Evolutionary conservation across 1,140 invertebrate species (phyloP).

Genomic region (Apolygus lucorum): DNA sequence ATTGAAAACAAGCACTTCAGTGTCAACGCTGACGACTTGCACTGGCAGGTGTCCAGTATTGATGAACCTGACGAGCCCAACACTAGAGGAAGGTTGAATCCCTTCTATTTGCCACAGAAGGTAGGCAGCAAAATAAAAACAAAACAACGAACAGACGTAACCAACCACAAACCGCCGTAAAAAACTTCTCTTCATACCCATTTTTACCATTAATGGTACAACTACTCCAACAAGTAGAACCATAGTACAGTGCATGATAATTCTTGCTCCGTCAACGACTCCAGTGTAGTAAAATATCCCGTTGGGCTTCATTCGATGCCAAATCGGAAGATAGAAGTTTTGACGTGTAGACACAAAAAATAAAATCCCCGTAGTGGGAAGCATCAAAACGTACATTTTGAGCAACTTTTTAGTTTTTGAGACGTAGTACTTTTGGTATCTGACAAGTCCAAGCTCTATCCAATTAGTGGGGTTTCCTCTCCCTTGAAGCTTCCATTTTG

Average conservation of each 20-base stretch:
- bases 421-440: not conserved
- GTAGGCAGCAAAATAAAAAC: not conserved
- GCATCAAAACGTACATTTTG: not conserved
- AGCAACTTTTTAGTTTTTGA: not conserved
- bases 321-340: not conserved
- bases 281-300: not conserved
- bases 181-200: not conserved
- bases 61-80: not conserved
- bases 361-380: not conserved
- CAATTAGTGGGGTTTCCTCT: not conserved
- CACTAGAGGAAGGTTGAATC: not conserved
- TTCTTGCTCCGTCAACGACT: not conserved
- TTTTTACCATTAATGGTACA: not conserved
- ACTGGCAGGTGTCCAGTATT: not conserved
- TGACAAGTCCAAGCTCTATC: not conserved
- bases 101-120: not conserved
- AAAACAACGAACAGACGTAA: not conserved
- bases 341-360: not conserved
- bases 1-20: not conserved
- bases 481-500: not conserved
- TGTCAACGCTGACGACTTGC: not conserved
- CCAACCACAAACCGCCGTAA: not conserved
- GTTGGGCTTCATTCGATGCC: not conserved
- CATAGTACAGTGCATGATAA: not conserved
- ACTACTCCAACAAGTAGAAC: not conserved